Evolutionary conservation across 2,113 vertebrate species (phyloP).

Genomic region (Macaca nemestrina): DNA sequence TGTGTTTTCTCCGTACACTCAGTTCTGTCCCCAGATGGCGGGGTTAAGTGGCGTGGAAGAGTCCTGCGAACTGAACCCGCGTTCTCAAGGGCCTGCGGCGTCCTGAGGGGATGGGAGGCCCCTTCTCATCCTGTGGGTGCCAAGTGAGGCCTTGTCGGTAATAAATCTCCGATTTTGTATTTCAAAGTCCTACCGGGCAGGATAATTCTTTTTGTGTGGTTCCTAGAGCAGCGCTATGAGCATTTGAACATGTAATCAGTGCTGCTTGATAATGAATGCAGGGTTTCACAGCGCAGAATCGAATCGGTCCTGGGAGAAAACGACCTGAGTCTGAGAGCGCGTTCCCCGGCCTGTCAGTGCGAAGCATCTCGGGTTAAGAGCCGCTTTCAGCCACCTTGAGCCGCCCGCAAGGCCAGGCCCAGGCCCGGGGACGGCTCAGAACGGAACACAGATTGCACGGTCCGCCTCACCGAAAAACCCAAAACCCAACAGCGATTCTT

Average conservation of each 20-base stretch:
- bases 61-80: neutral
- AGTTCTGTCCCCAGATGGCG: neutral
- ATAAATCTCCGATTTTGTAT: constrained; percentile 29
- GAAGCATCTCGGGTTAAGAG: neutral
- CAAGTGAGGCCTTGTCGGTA: neutral
- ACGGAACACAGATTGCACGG: constrained; percentile 17
- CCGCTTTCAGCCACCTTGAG: constrained; percentile 24
- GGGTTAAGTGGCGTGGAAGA: neutral
- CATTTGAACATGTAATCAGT: constrained; percentile 43
- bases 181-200: constrained; percentile 57
- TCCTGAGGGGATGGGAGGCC: neutral
- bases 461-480: neutral
- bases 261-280: constrained; percentile 41
- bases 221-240: neutral
- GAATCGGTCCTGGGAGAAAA: constrained; percentile 58
- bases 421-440: neutral
- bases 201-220: neutral
- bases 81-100: neutral
- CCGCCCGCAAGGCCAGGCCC: neutral
- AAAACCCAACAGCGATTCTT: neutral
- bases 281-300: constrained; percentile 6
- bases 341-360: neutral
- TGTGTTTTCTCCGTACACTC: neutral
- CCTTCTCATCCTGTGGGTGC: neutral
- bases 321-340: neutral